Base-by-base conservation (phyloP, 2,888 invertebrate genomes). In the Aricia artaxerxes region DNA sequence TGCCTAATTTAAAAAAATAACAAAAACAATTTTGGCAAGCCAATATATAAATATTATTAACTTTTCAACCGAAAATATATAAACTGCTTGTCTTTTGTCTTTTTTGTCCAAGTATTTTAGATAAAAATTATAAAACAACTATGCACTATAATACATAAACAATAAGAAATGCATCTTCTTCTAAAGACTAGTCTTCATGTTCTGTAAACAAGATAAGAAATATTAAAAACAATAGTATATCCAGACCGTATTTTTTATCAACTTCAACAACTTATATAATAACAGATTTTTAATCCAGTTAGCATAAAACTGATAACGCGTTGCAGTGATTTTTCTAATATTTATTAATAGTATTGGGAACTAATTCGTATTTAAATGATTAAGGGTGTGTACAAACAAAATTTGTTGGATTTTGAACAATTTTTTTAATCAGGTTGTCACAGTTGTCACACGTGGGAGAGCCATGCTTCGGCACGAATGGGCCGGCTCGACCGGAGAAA, bases 141-240 rank as follows among this genome's bases (percentile, higher is more conserved):
- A 13, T 69, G 35, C 35, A 69, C 35, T 35, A 69, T 38, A 69
- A 35, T 69, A 69, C 35, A 69, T 35, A 69, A 61, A 61, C 61
- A 61, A 61, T 69, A 69, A 35, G 35, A 69, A 69, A 69, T 69
- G 69, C 35, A 69, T 69, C 69, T 69, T 69, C 69, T 35, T 38
- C 11, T 35, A 69, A 13, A 69, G 31, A 16, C 69, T 5, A 13
- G 11, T 53, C 44, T 40, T 78, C 73, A 78, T 78, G 78, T 78
- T 73, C 78, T 78, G 78, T 38, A 60, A 78, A 57, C 24, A 60
- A 78, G 9, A 73, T 5, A 49, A 16, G 7, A 31, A 35, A 69
- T 11, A 31, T 40, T 61, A 24, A 40, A 40, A 16, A 9, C 31
- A 2, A 24, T 76, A 44, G 9, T 49, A 9, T 44, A 44, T 9